Evolutionary conservation across 2,797 vertebrate species (phyloP).

Genomic region (Heliangelus exortis): DNA sequence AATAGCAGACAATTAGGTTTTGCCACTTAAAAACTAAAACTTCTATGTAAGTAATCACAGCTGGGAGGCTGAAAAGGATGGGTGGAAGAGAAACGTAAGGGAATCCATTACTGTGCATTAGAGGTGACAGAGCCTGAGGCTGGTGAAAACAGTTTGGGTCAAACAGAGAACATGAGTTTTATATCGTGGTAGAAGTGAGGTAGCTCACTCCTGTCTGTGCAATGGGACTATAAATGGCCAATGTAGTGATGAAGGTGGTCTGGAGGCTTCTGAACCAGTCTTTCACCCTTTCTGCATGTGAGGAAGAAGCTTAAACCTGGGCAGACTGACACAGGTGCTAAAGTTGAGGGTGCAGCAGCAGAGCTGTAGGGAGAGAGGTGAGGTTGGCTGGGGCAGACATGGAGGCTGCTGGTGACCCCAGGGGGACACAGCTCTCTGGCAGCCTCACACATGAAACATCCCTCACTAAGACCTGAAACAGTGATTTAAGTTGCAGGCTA

Average conservation of each 20-base stretch:
- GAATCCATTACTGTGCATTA: not conserved
- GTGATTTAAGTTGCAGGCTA: accelerated
- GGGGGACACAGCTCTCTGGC: not conserved
- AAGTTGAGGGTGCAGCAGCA: not conserved
- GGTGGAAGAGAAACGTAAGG: not conserved
- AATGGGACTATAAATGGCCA: not conserved
- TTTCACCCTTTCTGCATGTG: not conserved
- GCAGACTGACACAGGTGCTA: not conserved
- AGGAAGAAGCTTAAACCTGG: not conserved
- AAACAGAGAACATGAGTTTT: not conserved
- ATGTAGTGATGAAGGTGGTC: not conserved
- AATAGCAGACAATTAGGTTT: not conserved
- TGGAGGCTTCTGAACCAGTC: not conserved
- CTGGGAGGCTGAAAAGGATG: not conserved
- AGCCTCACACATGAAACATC: not conserved
- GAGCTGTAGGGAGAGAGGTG: not conserved
- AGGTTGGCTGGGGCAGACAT: not conserved
- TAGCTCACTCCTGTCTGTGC: not conserved
- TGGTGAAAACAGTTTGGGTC: not conserved
- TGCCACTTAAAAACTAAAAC: not conserved
- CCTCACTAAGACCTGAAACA: not conserved
- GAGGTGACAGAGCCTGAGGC: not conserved
- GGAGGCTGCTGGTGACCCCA: not conserved
- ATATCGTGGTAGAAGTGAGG: not conserved
- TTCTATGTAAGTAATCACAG: not conserved